These are phyloP conservation scores for Acrossocheilus fasciatus DNA, from an alignment of 2,797 vertebrate species.

Conservation along the genomic window DNA sequence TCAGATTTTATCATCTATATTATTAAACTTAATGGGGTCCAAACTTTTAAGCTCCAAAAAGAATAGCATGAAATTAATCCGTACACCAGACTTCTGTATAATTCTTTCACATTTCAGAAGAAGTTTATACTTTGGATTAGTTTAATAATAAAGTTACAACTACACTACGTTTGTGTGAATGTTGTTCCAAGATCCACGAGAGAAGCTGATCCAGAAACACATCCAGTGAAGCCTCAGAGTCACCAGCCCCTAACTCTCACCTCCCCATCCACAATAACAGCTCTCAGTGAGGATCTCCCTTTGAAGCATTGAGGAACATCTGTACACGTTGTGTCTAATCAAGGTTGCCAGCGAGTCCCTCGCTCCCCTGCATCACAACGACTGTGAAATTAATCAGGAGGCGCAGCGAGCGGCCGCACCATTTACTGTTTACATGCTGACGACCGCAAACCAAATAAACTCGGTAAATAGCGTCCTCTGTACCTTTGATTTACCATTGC, in stretches of 20 bases:
- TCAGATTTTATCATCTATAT: background rate
- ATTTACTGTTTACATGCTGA: constrained; percentile 58
- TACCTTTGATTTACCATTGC: constrained; percentile 62
- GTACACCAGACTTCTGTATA: no score
- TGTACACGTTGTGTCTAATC: constrained; percentile 81
- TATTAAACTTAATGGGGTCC: background rate
- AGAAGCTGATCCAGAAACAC: background rate
- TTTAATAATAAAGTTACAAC: background rate
- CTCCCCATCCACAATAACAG: constrained; percentile 6
- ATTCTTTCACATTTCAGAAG: background rate
- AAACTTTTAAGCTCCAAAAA: background rate
- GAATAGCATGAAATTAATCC: background rate
- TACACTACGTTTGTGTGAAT: background rate
- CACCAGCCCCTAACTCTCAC: background rate
- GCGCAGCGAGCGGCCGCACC: constrained; percentile 39
- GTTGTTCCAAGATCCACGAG: background rate
- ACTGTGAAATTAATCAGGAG: constrained; percentile 67
- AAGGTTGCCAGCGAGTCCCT: constrained; percentile 68
- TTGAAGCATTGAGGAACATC: constrained; percentile 83
- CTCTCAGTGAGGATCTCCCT: constrained; percentile 70
- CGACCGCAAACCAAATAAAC: constrained; percentile 64
- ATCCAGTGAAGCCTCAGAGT: background rate
- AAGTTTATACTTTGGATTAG: background rate
- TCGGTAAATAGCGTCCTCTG: constrained; percentile 62
- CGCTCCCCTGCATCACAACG: constrained; percentile 61